Evolutionary conservation across 2,797 vertebrate species (phyloP), one percentile per base, ranked within the genome.

Genomic region (Microctenopoma steveboyesi): DNA sequence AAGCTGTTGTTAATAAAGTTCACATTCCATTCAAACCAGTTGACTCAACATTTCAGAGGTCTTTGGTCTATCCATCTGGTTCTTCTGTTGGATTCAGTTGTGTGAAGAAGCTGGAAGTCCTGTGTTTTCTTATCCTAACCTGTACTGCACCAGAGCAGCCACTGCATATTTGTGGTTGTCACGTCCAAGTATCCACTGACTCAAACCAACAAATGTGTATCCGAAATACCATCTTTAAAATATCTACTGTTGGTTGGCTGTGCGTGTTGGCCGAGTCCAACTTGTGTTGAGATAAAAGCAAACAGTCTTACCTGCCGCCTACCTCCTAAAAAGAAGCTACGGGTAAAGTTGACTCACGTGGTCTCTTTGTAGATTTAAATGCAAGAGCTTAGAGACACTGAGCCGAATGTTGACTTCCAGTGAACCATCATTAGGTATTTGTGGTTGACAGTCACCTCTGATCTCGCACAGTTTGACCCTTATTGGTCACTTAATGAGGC

Each of bases 101-200:
- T 69, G 61, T 45, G 56, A 78, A 76, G 37, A 55, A 55, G 48
- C 54, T 57, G 47, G 16, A 18, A 73, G 42, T 79, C 57, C 56
- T 58, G 45, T 67, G 46, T 33, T 58, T 66, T 73, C 57, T 18
- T 54, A 9, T 65, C 43, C 57, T 65, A 72, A 82, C 71, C 64
- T 81, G 39, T 69, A 27, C 58, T 28, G 67, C 63, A 48, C 22
- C 51, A 71, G 69, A 78, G 68, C 46, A 76, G 74, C 75, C 72
- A 46, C 74, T 80, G 77, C 81, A 81, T 85, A 78, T 84, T 80
- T 90, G 80, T 81, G 84, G 76, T 47, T 28, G 49, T 84, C 72
- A 18, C 4, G 75, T 70, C 61, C 35, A 79, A 82, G 54, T 46
- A 55, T 64, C 63, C 72, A 50, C 58, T 62, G 28, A 63, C 35